Percentiles rank a stretch among this genome's conserved stretches.
Conservation (phyloP, 2,113 vertebrate species). For the Crotalus helleri region DNA sequence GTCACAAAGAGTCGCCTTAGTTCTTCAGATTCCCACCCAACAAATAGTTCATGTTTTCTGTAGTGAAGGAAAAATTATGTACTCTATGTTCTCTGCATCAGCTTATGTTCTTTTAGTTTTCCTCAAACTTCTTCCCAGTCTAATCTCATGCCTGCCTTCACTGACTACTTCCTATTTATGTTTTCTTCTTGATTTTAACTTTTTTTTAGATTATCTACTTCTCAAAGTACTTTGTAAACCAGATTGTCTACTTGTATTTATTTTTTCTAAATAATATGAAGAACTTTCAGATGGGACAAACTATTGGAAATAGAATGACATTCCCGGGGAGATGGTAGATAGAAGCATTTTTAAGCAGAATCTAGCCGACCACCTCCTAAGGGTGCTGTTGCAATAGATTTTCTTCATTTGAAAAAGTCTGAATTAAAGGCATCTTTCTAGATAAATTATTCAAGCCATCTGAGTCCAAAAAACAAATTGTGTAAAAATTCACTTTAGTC, state of each 20-base stretch:
- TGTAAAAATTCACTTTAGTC: neutral
- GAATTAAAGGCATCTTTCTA: neutral
- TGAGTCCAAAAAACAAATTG: neutral
- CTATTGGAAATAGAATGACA: neutral
- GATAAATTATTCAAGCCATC: neutral
- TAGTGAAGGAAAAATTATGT: neutral
- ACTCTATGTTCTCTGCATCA: neutral
- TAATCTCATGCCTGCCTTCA: neutral
- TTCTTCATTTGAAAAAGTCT: neutral
- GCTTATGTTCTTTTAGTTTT: neutral
- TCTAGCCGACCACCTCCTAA: neutral
- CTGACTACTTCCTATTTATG: neutral
- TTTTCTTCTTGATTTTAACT: neutral
- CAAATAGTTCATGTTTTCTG: neutral
- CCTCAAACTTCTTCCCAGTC: neutral
- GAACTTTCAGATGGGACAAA: neutral
- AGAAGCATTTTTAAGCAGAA: neutral
- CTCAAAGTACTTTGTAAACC: neutral
- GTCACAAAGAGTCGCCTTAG: neutral
- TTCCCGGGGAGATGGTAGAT: neutral
- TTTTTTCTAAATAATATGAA: neutral
- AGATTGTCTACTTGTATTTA: neutral
- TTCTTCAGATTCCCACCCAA: neutral
- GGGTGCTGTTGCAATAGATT: neutral
- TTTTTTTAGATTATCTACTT: neutral